These are phyloP conservation scores for Steinernema scapterisci DNA, from an alignment of 2,888 invertebrate genomes.

Conservation along the genomic window DNA sequence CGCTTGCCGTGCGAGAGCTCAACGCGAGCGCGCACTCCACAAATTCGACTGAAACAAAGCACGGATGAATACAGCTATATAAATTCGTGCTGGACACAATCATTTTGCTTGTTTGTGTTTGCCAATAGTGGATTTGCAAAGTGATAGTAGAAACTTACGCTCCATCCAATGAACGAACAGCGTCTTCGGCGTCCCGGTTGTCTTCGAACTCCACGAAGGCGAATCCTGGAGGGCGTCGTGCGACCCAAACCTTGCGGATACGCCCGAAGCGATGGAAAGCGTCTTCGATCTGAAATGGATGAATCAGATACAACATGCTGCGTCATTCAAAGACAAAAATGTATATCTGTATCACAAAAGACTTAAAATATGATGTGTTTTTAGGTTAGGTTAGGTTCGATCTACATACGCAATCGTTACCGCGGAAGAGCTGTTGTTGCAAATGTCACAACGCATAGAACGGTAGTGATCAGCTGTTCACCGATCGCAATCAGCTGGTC, in stretches of 20 bases:
- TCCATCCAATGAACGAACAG: slow-evolving; percentile 70
- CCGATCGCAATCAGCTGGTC: too few species aligned
- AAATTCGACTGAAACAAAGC: slow-evolving; percentile 67
- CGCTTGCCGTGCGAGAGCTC: slow-evolving; percentile 69
- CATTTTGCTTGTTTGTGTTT: neutral
- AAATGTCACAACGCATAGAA: too few species aligned
- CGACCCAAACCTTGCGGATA: slow-evolving; percentile 89
- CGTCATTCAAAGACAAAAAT: too few species aligned
- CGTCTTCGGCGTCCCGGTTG: slow-evolving; percentile 75
- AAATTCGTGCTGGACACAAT: too few species aligned
- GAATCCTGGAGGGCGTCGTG: slow-evolving; percentile 82
- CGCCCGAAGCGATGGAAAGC: slow-evolving; percentile 86
- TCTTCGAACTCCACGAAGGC: slow-evolving; percentile 73
- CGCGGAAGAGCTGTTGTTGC: too few species aligned
- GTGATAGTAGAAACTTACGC: slow-evolving; percentile 74
- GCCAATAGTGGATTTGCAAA: neutral
- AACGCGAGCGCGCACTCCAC: slow-evolving; percentile 69
- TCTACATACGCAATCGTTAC: too few species aligned
- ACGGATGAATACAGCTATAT: neutral
- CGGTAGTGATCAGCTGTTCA: too few species aligned
- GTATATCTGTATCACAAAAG: neutral
- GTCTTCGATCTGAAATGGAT: slow-evolving; percentile 74
- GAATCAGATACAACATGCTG: neutral
- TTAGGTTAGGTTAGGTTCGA: too few species aligned
- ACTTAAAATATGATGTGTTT: too few species aligned